A percentile compares a stretch with the other conserved stretches of the same genome.
Conservation (phyloP, 2,797 vertebrate species). For the Chiloscyllium punctatum region DNA sequence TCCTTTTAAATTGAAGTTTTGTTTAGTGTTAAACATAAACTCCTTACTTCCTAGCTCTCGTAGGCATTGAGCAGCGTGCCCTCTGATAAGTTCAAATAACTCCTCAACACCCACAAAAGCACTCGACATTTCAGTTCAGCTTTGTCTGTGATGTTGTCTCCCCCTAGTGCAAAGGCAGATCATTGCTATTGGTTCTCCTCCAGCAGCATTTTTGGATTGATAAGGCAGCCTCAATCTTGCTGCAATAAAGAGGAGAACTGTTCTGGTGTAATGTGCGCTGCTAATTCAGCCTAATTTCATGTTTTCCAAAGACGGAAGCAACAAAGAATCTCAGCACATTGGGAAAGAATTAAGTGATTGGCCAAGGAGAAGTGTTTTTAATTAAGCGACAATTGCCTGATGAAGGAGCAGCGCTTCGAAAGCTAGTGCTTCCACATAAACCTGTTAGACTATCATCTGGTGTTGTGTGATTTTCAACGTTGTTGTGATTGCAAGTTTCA, state of each 20-base stretch:
- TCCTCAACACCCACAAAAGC: neutral
- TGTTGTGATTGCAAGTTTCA: neutral
- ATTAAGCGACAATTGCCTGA: neutral
- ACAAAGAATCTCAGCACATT: neutral
- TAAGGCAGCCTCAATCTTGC: neutral
- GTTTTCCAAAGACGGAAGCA: neutral
- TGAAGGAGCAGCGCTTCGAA: too few species aligned
- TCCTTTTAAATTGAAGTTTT: neutral
- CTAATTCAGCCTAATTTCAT: neutral
- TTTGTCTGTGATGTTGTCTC: neutral
- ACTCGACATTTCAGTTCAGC: neutral
- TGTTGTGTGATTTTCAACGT: too few species aligned
- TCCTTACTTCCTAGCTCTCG: neutral
- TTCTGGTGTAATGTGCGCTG: neutral
- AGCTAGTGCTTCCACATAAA: too few species aligned
- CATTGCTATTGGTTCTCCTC: neutral
- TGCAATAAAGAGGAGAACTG: neutral
- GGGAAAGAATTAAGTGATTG: neutral
- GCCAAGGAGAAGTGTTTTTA: neutral
- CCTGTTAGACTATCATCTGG: too few species aligned
- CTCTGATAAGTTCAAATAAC: neutral
- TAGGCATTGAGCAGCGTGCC: neutral
- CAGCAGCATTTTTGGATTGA: neutral
- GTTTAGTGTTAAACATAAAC: neutral
- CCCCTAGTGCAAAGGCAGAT: neutral